phyloP scores from a whole-genome alignment of 2,797 vertebrate genomes.

The Natrix natrix region DNA sequence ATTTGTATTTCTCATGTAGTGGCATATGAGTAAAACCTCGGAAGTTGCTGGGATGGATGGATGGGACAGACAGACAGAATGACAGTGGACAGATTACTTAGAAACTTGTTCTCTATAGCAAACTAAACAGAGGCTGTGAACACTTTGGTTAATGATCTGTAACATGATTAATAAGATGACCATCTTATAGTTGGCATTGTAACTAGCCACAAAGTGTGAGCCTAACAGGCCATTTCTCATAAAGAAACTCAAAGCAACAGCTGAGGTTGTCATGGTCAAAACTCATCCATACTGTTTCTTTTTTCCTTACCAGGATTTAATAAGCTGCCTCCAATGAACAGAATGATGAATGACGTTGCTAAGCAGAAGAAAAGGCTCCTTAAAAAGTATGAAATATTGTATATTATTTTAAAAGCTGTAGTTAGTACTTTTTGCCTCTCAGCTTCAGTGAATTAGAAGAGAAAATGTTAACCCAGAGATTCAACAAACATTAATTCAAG shows the following conservation, averaged over 20 bases:
- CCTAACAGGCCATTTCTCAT: background rate
- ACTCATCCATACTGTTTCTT: background rate
- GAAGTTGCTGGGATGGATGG: background rate
- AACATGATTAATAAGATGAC: background rate
- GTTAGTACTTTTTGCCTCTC: background rate
- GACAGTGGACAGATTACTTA: background rate
- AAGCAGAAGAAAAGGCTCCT: constrained; percentile 55
- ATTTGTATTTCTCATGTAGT: background rate
- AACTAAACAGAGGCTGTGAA: background rate
- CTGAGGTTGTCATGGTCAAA: background rate
- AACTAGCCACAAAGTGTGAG: background rate
- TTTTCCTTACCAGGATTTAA: constrained; percentile 69
- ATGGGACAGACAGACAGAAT: background rate
- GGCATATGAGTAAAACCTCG: background rate
- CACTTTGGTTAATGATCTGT: background rate
- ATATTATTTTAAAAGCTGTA: background rate
- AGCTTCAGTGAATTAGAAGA: background rate
- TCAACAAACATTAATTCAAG: background rate
- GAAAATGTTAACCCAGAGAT: background rate
- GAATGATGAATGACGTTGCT: constrained; percentile 71
- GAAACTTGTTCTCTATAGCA: background rate
- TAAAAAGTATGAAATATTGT: constrained; percentile 54
- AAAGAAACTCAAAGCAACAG: background rate
- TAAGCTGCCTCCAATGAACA: constrained; percentile 69
- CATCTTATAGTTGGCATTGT: background rate